These are phyloP conservation scores for Odontothrips loti DNA, from an alignment of 2,888 invertebrate genomes.

Conservation along the genomic window DNA sequence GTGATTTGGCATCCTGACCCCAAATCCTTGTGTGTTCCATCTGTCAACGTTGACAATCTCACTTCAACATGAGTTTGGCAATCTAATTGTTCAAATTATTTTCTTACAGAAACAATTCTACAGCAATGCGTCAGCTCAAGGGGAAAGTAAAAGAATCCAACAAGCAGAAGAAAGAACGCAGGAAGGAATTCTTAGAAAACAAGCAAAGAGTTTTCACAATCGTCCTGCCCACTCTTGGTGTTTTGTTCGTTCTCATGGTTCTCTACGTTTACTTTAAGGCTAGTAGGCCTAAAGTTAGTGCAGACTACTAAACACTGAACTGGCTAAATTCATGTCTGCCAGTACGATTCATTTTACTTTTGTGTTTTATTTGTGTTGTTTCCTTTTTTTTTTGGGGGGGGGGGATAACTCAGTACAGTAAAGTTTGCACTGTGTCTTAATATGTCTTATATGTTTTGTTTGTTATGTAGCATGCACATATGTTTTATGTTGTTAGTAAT, in stretches of 20 bases:
- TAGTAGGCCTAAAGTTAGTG: constrained; percentile 57
- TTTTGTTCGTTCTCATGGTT: constrained; percentile 65
- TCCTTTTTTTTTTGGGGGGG: no score
- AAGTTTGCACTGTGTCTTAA: no score
- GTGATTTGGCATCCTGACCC: background rate
- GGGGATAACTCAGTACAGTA: no score
- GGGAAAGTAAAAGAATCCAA: constrained; percentile 78
- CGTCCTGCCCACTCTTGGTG: constrained; percentile 67
- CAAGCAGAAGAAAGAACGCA: constrained; percentile 77
- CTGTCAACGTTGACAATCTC: background rate
- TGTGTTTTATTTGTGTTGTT: background rate
- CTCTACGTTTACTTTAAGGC: constrained; percentile 70
- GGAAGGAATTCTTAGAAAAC: constrained; percentile 74
- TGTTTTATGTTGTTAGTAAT: background rate
- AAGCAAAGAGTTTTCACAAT: constrained; percentile 74
- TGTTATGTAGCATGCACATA: background rate
- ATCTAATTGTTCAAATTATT: background rate
- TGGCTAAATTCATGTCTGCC: background rate
- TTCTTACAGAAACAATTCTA: background rate
- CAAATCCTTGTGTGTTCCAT: background rate
- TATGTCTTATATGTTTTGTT: background rate
- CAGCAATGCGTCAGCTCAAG: constrained; percentile 69
- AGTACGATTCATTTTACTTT: background rate
- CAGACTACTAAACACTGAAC: constrained; percentile 34
- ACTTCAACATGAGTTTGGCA: background rate